Conservation (phyloP, 2,113 vertebrate genomes). For the Brachyistius frenatus region DNA sequence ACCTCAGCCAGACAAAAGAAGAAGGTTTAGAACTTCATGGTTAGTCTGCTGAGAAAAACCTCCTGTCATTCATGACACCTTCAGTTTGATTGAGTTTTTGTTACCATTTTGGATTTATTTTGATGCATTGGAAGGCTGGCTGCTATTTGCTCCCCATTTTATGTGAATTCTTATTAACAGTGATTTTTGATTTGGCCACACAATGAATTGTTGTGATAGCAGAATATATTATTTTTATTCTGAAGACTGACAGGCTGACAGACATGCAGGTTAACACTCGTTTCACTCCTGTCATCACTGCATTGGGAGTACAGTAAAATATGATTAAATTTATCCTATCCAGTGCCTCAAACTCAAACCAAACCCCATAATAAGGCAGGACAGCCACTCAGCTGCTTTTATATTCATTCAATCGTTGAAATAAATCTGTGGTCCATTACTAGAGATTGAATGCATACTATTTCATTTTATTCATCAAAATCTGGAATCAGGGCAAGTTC, state of each 20-base stretch:
- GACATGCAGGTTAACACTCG: slow-evolving; percentile 17
- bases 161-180: slow-evolving; percentile 22
- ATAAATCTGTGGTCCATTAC: too few species aligned
- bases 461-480: too few species aligned
- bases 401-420: too few species aligned
- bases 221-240: slow-evolving; percentile 21
- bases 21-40: slow-evolving; percentile 26
- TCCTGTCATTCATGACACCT: slow-evolving; percentile 18
- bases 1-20: slow-evolving; percentile 17
- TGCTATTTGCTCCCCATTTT: slow-evolving; percentile 18
- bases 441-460: too few species aligned
- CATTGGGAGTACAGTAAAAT: too few species aligned
- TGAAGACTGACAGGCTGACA: slow-evolving; percentile 42
- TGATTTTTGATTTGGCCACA: slow-evolving; percentile 29
- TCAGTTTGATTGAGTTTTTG: slow-evolving; percentile 25
- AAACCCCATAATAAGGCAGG: background rate
- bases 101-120: background rate
- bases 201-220: slow-evolving; percentile 10
- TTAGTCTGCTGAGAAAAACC: slow-evolving; percentile 16
- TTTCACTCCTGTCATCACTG: background rate
- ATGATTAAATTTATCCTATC: background rate
- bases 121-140: slow-evolving; percentile 28
- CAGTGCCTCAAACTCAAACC: slow-evolving; percentile 3
- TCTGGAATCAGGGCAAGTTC: too few species aligned
- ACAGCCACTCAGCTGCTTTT: too few species aligned